These are phyloP conservation scores for Oscheius sp. DNA, from an alignment of 2,888 invertebrate genomes.

Conservation along the genomic window DNA sequence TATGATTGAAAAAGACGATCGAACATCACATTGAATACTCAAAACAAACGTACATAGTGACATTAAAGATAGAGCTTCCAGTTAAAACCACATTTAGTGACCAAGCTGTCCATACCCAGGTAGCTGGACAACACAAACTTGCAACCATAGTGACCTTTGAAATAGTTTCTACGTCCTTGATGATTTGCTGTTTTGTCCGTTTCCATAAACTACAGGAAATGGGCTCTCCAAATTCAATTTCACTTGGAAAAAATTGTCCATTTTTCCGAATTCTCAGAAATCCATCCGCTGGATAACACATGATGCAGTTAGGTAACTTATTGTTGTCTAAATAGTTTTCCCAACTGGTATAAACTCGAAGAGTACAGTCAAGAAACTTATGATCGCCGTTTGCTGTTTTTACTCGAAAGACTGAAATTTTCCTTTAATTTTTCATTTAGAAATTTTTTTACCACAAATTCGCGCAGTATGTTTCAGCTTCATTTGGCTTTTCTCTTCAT, in stretches of 20 bases:
- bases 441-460: neutral
- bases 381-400: neutral
- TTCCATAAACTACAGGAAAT: neutral
- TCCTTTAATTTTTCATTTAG: neutral
- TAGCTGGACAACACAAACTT: neutral
- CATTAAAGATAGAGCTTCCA: neutral
- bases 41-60: neutral
- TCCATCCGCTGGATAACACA: slow-evolving; percentile 10
- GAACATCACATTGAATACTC: neutral
- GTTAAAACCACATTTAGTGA: neutral
- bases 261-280: neutral
- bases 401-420: slow-evolving; percentile 12
- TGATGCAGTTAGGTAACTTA: slow-evolving; percentile 3
- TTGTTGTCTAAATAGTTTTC: neutral
- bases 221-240: slow-evolving; percentile 3
- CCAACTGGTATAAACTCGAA: neutral
- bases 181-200: neutral
- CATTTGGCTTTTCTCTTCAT: too few species aligned
- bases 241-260: neutral
- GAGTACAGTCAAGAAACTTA: neutral
- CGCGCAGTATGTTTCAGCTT: neutral
- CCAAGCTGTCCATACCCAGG: neutral
- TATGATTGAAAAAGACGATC: neutral
- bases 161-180: neutral
- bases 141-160: neutral